These are phyloP conservation scores for Oceanodroma tethys DNA, from an alignment of 2,113 vertebrate species.

Conservation along the genomic window DNA sequence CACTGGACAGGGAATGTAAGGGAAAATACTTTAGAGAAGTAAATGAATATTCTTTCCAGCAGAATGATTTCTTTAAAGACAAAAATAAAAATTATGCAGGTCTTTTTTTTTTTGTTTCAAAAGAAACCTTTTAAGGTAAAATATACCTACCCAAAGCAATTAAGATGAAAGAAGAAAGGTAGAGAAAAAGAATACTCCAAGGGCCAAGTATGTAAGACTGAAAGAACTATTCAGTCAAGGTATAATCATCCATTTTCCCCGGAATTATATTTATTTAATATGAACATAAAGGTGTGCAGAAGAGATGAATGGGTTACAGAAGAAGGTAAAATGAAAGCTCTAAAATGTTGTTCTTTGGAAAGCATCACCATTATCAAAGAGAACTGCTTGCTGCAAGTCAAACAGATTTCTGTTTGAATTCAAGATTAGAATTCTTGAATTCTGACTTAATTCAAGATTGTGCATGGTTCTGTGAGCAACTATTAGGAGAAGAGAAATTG, in stretches of 20 bases:
- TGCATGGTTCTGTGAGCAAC: not conserved
- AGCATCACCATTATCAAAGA: not conserved
- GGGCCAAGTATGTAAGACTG: not conserved
- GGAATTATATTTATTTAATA: slow-evolving; percentile 36
- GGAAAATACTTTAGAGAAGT: slow-evolving; percentile 1
- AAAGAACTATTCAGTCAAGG: not conserved
- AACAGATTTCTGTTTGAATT: not conserved
- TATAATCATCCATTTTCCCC: not conserved
- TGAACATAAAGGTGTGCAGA: not conserved
- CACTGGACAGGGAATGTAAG: not conserved
- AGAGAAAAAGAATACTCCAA: not conserved
- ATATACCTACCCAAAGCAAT: slow-evolving; percentile 26
- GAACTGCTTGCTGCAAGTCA: not conserved
- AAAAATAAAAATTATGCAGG: slow-evolving; percentile 9
- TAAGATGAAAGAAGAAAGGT: not conserved
- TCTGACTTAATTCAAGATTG: no score
- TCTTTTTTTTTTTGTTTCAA: not conserved
- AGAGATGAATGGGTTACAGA: not conserved
- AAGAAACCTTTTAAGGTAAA: slow-evolving; percentile 15
- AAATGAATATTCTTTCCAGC: slow-evolving; percentile 35
- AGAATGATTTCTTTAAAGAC: slow-evolving; percentile 17
- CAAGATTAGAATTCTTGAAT: no score
- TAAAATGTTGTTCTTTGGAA: not conserved
- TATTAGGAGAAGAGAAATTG: not conserved
- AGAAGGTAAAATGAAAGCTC: not conserved